Evolutionary conservation across 1,140 invertebrate genomes (phyloP), one percentile per base, ranked within the genome.

Genomic region (Neelides sp.): DNA sequence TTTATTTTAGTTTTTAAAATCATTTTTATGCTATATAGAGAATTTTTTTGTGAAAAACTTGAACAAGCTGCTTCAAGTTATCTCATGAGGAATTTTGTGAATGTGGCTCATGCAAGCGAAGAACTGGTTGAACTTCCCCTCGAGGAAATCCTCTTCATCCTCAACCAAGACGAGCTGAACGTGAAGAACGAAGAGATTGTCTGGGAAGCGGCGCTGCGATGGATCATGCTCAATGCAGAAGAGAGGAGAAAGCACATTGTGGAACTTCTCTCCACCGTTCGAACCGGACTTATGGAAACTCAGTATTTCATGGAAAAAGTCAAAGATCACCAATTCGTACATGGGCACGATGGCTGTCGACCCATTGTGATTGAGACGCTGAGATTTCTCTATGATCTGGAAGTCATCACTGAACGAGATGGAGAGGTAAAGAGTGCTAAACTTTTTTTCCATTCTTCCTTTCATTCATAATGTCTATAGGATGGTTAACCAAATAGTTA

Each of bases 251-350:
- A 69, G 23, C 67, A 81, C 56, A 79, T 87, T 4, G 75, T 80
- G 0, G 71, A 77, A 26, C 66, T 94, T 1, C 80, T 94, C 74
- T 76, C 76, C 32, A 80, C 80, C 47, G 81, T 89, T 54, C 74
- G 88, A 17, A 72, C 92, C 2, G 88, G 89, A 4, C 69, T 93
- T 1, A 71, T 94, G 59, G 82, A 89, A 46, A 87, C 84, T 0
- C 86, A 66, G 50, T 83, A 77, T 61, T 82, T 85, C 61, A 65
- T 82, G 20, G 78, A 82, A 59, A 74, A 76, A 50, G 76, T 79
- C 35, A 63, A 54, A 50, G 58, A 57, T 26, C 48, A 45, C 23
- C 74, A 68, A 7, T 80, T 74, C 61, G 79, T 83, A 0, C 66
- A 70, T 1, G 72, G 74, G 1, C 77, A 76, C 54, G 76, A 78